phyloP scores from a whole-genome alignment of 2,113 vertebrate species.

The Cisticola juncidis region DNA sequence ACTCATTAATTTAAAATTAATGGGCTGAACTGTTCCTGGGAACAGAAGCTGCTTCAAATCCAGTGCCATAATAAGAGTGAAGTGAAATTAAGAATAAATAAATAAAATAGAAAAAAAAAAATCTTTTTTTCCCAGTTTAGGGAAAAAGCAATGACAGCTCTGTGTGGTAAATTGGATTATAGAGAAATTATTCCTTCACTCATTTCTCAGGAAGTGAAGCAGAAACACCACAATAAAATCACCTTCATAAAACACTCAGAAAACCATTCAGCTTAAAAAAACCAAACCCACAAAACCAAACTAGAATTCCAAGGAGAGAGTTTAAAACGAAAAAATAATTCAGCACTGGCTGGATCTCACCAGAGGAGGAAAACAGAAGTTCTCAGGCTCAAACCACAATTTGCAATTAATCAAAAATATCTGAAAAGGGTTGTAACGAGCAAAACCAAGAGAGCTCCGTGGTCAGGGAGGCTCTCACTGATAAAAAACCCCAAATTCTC shows the following conservation, averaged over 20 bases:
- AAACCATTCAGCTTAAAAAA: neutral
- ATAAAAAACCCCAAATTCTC: neutral
- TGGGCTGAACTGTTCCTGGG: neutral
- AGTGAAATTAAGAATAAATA: neutral
- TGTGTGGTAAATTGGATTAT: neutral
- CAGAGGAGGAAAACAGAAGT: neutral
- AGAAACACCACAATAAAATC: neutral
- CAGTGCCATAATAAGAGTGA: neutral
- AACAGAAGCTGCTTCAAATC: neutral
- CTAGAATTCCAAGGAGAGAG: neutral
- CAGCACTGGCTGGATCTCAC: neutral
- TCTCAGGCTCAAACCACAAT: conserved; percentile 30
- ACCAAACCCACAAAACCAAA: no score
- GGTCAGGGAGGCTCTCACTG: neutral
- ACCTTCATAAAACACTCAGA: neutral
- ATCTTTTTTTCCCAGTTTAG: neutral
- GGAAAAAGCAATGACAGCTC: neutral
- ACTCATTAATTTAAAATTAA: neutral
- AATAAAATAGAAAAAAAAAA: neutral
- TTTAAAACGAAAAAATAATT: neutral
- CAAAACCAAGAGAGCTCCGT: neutral
- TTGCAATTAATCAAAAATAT: conserved; percentile 20
- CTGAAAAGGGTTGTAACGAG: neutral
- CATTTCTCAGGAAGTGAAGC: neutral
- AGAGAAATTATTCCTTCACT: neutral